Evolutionary conservation across 2,113 vertebrate species (phyloP), one percentile per base, ranked within the genome.

Genomic region (Notothenia rossii): DNA sequence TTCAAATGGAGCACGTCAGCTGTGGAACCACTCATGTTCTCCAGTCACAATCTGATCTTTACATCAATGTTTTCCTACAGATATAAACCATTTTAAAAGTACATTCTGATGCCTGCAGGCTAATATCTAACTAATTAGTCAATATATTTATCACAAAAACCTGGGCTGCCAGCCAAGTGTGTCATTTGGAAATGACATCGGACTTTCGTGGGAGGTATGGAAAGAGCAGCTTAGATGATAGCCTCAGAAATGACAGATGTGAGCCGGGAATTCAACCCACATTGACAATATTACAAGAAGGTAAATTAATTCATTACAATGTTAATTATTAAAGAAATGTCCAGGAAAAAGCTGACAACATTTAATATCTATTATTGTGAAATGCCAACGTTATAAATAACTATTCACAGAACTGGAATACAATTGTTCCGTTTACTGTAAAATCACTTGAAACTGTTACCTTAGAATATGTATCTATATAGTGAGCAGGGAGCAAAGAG

Each of bases 171-270:
- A 25, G 13, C 13, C 12, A 63, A 77, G 14, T 25, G 49, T 8
- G 3, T 62, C 18, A 54, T 0, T n/a, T 25, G 54, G n/a, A 85
- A 85, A 68, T 59, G 12, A 71, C 75, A 77, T 62, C 43, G 69
- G 15, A 66, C 3, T 7, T 85, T 72, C 69, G 46, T 2, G 5
- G 75, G 20, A 77, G 29, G 58, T 66, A 14, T 79, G 75, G 84
- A 89, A 88, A 86, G 87, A 82, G 55, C 55, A 58, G 18, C 60
- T 89, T 75, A 85, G 69, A 63, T 7, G 13, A 54, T 7, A 40
- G 1, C 36, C 36, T 40, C 36, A 40, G 36, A 40, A 40, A 62
- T 13, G 75, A 73, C 48, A 67, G 25, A 51, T 17, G 25, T 71
- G n/a, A 63, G 60, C 62, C 56, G 20, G 43, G 53, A 67, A 67